Base-by-base conservation (phyloP, 2,113 vertebrate genomes). In the Nerophis ophidion region DNA sequence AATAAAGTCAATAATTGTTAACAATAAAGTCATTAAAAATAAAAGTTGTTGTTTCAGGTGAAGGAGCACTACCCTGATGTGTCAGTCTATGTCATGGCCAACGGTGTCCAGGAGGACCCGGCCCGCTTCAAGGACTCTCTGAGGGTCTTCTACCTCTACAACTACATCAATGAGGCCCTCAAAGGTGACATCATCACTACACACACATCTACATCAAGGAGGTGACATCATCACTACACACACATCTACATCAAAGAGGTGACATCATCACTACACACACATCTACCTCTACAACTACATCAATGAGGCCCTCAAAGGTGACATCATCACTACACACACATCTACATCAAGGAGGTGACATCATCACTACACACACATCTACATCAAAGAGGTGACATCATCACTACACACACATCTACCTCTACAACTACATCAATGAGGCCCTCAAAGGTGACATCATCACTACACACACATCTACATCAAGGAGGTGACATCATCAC, bases 231-330 rank as follows among this genome's bases (percentile, higher is more conserved):
- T 26, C 26, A 26, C 26, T 26, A 26, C 26, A 26, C 19, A 60
- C 88, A 94, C 77, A 95, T 89, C 77, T 99, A 99, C 60, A 85
- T 98, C 65, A 98, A 96, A 0, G 97, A 99, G 79, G 97, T 98
- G 87, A 92, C 83, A 4, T 70, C 68, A 11, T 26, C 26, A 26
- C 26, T 26, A 26, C 26, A 26, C 19, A 26, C 26, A 26, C 26
- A 26, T 95, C 79, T 98, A 98, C 76, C 76, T 96, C 60, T 88
- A 94, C 77, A 95, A 89, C 77, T 99, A 98, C 60, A 85, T 98
- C 65, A 98, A 96, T 0, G 97, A 99, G 79, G 97, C 93, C 17
- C 91, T 99, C 34, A 99, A 99, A 93, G 97, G 97, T 98, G 87
- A 92, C 83, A 4, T 70, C 68, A 11, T 26, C 26, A 26, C 26